Conservation (phyloP, 2,113 vertebrate species). For the Halcyon senegalensis region DNA sequence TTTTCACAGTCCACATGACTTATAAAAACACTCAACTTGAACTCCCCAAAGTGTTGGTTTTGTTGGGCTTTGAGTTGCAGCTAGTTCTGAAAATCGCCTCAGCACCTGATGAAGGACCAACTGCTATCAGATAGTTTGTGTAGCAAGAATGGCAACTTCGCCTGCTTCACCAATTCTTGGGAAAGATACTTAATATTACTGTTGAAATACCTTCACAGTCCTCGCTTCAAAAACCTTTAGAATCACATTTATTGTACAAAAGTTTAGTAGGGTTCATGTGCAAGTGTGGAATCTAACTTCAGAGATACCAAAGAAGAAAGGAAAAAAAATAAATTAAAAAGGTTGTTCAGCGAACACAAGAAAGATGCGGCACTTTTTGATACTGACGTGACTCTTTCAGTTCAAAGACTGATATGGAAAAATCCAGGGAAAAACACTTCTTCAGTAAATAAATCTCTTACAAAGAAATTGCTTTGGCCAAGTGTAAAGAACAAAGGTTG, state of each 20-base stretch:
- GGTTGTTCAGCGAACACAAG: not conserved
- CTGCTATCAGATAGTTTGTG: fast-evolving
- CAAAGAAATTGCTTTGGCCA: not conserved
- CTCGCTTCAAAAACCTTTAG: not conserved
- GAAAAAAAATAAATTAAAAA: not conserved
- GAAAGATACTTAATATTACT: not conserved
- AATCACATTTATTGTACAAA: not conserved
- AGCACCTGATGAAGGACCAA: not conserved
- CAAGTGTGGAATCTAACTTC: not conserved
- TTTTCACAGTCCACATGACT: not conserved
- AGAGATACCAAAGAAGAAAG: not conserved
- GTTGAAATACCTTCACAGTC: not conserved
- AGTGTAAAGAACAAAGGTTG: not conserved
- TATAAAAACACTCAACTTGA: not conserved
- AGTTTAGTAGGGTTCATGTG: not conserved
- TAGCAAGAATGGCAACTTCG: not conserved
- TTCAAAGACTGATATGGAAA: not conserved
- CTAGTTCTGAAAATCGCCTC: not conserved
- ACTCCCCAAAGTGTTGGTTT: not conserved
- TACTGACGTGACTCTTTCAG: not conserved
- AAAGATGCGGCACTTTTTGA: not conserved
- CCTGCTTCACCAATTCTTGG: not conserved
- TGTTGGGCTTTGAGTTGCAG: not conserved
- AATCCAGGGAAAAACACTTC: not conserved
- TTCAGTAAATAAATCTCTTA: not conserved